phyloP scores from a whole-genome alignment of 64 coral and sea anemone species.

The Anthopleura sola region DNA sequence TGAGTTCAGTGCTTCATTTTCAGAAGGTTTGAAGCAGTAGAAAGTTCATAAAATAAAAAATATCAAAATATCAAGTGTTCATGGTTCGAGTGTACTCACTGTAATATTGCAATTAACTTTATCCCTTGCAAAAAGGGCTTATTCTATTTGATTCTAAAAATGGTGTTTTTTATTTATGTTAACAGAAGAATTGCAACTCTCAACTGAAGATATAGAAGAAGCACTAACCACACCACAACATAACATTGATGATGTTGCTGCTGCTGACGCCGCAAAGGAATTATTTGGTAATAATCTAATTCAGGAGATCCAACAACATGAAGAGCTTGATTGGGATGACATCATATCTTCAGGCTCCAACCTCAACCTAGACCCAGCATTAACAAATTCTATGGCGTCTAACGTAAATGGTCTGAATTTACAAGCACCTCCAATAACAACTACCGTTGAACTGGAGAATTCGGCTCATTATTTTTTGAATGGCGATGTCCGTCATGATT shows the following conservation, averaged over 20 bases:
- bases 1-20: too few species aligned
- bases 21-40: too few species aligned
- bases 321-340: constrained; percentile 96
- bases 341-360: constrained; percentile 92
- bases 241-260: constrained; percentile 75
- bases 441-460: constrained; percentile 95
- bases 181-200: constrained; percentile 83
- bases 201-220: constrained; percentile 79
- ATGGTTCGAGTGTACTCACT: too few species aligned
- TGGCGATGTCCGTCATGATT: constrained; percentile 68
- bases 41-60: too few species aligned
- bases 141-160: too few species aligned
- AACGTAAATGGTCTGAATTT: constrained; percentile 45
- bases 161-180: background rate
- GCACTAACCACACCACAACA: constrained; percentile 26
- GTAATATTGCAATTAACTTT: too few species aligned
- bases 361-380: constrained; percentile 70
- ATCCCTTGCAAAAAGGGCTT: too few species aligned
- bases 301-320: constrained; percentile 95
- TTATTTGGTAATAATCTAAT: constrained; percentile 96
- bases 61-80: too few species aligned
- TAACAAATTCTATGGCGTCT: constrained; percentile 65
- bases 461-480: constrained; percentile 86
- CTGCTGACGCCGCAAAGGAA: constrained; percentile 98
- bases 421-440: constrained; percentile 54